These are phyloP conservation scores for Trachops cirrhosus DNA, from an alignment of 2,797 vertebrate genomes.

Conservation along the genomic window DNA sequence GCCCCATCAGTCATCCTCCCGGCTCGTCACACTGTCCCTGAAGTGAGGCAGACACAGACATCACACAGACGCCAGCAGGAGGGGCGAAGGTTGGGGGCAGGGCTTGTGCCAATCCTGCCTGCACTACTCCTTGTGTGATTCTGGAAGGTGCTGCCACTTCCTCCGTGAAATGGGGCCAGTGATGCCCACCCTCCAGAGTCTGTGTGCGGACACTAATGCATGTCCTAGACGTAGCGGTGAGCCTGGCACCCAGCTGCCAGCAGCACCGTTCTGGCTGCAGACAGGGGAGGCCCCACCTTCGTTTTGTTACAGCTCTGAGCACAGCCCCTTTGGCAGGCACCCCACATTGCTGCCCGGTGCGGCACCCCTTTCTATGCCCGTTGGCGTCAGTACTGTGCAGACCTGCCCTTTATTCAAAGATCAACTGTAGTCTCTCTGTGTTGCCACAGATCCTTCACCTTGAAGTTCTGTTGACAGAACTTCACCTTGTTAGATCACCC, in stretches of 20 bases:
- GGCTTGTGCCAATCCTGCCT: background rate
- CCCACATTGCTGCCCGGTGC: no score
- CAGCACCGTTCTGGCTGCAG: accelerated
- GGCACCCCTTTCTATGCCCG: background rate
- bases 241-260: background rate
- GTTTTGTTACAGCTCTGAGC: background rate
- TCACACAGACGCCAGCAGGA: background rate
- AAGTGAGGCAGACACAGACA: background rate
- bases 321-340: background rate
- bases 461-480: no score
- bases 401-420: background rate
- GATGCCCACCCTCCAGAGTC: background rate
- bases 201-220: accelerated
- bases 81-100: background rate
- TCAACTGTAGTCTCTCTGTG: background rate
- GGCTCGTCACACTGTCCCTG: background rate
- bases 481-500: background rate
- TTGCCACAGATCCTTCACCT: background rate
- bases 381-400: background rate
- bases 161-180: background rate
- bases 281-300: background rate
- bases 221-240: accelerated
- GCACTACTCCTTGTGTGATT: background rate
- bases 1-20: background rate
- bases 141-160: background rate